Conservation (phyloP, 2,888 invertebrate genomes). For the Cataglyphis cursor region DNA sequence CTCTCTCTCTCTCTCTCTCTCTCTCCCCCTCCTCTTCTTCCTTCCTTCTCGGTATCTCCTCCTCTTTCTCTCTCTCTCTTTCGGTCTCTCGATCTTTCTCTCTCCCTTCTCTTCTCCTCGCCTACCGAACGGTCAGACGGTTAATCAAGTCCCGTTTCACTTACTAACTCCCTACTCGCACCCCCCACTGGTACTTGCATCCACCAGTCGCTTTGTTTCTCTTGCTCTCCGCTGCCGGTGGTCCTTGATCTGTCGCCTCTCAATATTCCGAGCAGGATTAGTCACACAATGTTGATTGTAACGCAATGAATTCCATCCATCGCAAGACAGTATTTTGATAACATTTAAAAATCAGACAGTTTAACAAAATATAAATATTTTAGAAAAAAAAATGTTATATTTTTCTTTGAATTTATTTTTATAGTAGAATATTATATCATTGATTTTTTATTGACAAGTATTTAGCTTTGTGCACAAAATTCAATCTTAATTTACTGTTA, state of each 20-base stretch:
- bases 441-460: background rate
- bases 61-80: background rate
- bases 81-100: background rate
- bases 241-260: slow-evolving; percentile 29
- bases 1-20: background rate
- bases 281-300: slow-evolving; percentile 33
- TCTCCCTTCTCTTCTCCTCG: background rate
- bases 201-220: slow-evolving; percentile 16
- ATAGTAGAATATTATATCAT: background rate
- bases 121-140: slow-evolving; percentile 60
- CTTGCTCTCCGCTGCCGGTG: slow-evolving; percentile 28
- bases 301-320: background rate
- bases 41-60: background rate
- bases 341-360: background rate
- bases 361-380: background rate
- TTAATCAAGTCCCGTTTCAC: slow-evolving; percentile 75
- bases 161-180: slow-evolving; percentile 57
- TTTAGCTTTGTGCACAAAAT: background rate
- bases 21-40: background rate
- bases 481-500: background rate
- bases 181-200: slow-evolving; percentile 14
- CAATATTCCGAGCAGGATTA: slow-evolving; percentile 39
- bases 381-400: background rate
- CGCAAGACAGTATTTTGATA: background rate
- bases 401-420: background rate